phyloP scores from a whole-genome alignment of 2,888 invertebrate species.

The Cistogaster globosa region DNA sequence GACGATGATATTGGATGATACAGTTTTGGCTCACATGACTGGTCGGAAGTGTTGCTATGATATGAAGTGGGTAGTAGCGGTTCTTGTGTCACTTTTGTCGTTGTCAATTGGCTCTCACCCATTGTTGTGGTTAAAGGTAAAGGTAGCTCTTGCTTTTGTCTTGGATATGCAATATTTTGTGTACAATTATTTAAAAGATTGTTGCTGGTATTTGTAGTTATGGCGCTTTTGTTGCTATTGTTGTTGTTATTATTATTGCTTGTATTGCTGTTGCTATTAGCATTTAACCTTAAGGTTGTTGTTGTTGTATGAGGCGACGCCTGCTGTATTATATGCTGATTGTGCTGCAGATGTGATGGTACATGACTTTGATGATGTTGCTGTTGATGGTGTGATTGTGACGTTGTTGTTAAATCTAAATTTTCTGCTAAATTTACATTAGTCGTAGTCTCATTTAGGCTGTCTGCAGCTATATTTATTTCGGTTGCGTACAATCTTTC shows the following conservation, averaged over 20 bases:
- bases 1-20: conserved; percentile 49
- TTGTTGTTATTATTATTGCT: conserved; percentile 9
- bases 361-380: conserved; percentile 60
- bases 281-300: conserved; percentile 57
- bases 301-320: conserved; percentile 27
- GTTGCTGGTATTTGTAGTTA: conserved; percentile 25
- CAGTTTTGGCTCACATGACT: conserved; percentile 33
- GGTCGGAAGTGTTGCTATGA: conserved; percentile 51
- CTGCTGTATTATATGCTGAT: conserved; percentile 65
- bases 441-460: conserved; percentile 48
- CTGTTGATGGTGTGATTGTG: conserved; percentile 58
- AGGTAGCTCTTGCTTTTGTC: conserved; percentile 69
- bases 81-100: conserved; percentile 58
- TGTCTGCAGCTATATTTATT: conserved; percentile 42
- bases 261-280: conserved; percentile 3
- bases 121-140: conserved; percentile 65
- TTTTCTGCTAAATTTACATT: conserved; percentile 50
- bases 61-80: conserved; percentile 76
- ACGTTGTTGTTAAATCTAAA: conserved; percentile 63
- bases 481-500: conserved; percentile 62
- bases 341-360: conserved; percentile 58
- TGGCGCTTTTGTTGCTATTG: conserved; percentile 43
- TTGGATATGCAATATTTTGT: conserved; percentile 66
- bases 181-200: conserved; percentile 61
- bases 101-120: conserved; percentile 63